Percentiles rank a stretch among this genome's conserved stretches.
phyloP scores from a whole-genome alignment of 2,797 vertebrate species.

The Ficedula albicollis region DNA sequence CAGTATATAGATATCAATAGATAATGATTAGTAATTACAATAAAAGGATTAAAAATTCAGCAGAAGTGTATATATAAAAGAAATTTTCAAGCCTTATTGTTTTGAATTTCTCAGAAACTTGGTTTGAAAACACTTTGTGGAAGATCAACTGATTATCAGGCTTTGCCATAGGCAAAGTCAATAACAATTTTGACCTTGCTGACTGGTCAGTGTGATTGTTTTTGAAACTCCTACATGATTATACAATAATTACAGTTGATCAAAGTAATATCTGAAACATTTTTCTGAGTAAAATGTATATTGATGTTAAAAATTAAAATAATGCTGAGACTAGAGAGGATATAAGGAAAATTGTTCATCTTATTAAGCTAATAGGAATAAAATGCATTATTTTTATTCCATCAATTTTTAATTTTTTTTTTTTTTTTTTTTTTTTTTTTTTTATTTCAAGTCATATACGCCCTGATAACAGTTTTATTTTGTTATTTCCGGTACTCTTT shows the following conservation, averaged over 20 bases:
- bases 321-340: neutral
- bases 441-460: neutral
- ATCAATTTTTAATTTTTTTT: neutral
- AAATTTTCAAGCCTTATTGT: neutral
- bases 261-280: neutral
- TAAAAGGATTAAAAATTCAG: neutral
- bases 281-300: neutral
- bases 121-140: neutral
- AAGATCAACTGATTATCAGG: neutral
- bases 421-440: too few species aligned
- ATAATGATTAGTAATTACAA: neutral
- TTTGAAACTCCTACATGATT: neutral
- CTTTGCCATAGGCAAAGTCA: neutral
- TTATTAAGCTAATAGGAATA: neutral
- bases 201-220: neutral
- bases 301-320: neutral
- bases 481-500: neutral
- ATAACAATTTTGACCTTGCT: neutral
- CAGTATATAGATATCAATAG: neutral
- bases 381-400: neutral
- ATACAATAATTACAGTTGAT: neutral
- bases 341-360: neutral
- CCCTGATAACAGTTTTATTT: neutral
- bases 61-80: neutral
- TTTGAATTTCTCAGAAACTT: neutral